Evolutionary conservation across 2,113 vertebrate genomes (phyloP).

Genomic region (Cyanistes caeruleus): DNA sequence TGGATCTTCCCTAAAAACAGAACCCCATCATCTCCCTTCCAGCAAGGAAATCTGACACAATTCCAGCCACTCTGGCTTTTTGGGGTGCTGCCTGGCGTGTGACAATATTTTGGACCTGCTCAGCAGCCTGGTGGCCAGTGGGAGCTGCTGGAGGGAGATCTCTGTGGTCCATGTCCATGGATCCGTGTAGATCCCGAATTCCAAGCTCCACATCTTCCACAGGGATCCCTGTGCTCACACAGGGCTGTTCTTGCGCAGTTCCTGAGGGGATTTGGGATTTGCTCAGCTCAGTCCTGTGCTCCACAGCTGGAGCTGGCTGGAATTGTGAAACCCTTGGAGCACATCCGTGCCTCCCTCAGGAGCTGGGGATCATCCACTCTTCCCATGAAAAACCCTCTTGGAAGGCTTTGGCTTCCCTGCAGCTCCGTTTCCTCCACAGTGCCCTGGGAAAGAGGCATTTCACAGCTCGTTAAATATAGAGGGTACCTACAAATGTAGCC

Average conservation of each 20-base stretch:
- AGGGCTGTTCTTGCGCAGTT: not conserved
- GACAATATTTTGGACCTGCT: not conserved
- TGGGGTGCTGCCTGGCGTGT: rapidly evolving
- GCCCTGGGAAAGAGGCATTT: not conserved
- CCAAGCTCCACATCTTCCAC: not conserved
- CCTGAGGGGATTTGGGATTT: not conserved
- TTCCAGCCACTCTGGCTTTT: not conserved
- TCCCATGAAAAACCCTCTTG: not conserved
- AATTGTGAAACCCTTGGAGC: not conserved
- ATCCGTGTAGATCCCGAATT: rapidly evolving
- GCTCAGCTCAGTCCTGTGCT: rapidly evolving
- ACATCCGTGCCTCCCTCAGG: not conserved
- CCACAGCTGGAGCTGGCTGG: not conserved
- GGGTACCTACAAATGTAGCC: constrained; percentile 35
- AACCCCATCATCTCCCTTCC: not conserved
- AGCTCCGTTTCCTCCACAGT: not conserved
- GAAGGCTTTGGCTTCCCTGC: not conserved
- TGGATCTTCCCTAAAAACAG: not conserved
- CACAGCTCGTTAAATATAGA: constrained; percentile 43
- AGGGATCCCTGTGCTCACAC: not conserved
- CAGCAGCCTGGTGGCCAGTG: not conserved
- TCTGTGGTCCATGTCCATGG: rapidly evolving
- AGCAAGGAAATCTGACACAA: not conserved
- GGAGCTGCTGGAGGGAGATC: not conserved
- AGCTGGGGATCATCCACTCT: not conserved